Evolutionary conservation across 1,140 invertebrate species (phyloP), one percentile per base, ranked within the genome.

Genomic region (Atopsyche davidsoni): DNA sequence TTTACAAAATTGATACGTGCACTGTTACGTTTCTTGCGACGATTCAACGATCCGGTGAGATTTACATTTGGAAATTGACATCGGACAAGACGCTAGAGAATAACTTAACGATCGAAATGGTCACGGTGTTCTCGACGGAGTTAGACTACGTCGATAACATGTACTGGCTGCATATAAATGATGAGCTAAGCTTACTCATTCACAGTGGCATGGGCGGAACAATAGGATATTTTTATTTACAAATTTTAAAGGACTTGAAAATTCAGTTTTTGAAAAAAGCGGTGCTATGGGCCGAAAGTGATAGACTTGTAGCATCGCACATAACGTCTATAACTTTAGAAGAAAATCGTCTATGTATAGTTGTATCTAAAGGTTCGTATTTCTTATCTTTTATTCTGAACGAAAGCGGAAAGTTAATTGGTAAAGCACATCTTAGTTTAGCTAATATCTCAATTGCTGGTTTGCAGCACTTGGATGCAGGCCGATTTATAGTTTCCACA

Each of bases 11-110:
- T 14, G 17, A 17, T 3, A 23, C 21, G 3, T 13, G 4, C 2
- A 9, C 22, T 1, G 9, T 51, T n/a, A n/a, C 34, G 6, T 51
- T 51, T 23, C 41, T 51, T 23, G 18, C 23, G 2, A 38, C 31
- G 10, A 14, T 44, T n/a, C 48, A 51, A 44, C 44, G 38, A 25
- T 39, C 32, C 19, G 48, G 48, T 0, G 42, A 45, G 2, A 22
- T 51, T 19, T 51, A 51, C 11, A 38, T 51, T 14, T 44, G 41
- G 40, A 51, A 38, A 39, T 25, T 51, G n/a, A 38, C 31, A 3
- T 22, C 48, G 9, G 23, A 24, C 1, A 28, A 38, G 17, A n/a
- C 22, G 2, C 16, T 13, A 1, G 41, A 51, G 10, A 18, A 23
- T 1, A n/a, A 36, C 1, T 16, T 38, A 7, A 14, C 13, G 10